Evolutionary conservation across 2,888 invertebrate genomes (phyloP), one percentile per base, ranked within the genome.

Genomic region (Abrostola triplasia): DNA sequence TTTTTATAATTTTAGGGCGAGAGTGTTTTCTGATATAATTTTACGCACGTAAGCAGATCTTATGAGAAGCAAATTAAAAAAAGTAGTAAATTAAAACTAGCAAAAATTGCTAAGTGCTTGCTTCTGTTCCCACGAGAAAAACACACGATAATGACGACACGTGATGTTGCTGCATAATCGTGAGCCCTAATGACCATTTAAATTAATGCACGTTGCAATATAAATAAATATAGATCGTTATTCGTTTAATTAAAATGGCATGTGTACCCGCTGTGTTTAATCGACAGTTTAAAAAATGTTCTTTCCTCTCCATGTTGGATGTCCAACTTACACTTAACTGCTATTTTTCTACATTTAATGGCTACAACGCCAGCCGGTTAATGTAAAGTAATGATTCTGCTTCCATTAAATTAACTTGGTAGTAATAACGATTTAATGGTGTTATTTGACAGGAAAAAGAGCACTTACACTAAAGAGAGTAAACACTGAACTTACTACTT

Each of bases 401-500:
- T 62, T 62, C 53, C 48, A 52, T 64, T 48, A 57, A 60, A 51
- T 59, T 50, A 55, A 55, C 55, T 60, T 37, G n/a, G 51, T 40
- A 52, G 11, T 64, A 62, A 69, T 63, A 66, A 72, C 52, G 36
- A 59, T 59, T 59, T 62, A 61, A 76, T 66, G 61, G 54, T 72
- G 42, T 64, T 58, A 55, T 61, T 67, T 66, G 52, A 67, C 48
- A 63, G 59, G 66, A 62, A 77, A 51, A 59, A 61, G 67, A 64
- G 35, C 57, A 50, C 57, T 74, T 60, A 47, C 4, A 24, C 41
- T 53, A 60, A 74, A 67, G 67, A 76, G 74, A 77, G 59, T 56
- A 68, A 74, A 76, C 53, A 66, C 50, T 40, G 5, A 67, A 78
- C 69, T 67, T 66, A 40, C 54, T 70, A 70, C 66, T 67, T 68